Conservation (phyloP, 1,140 invertebrate genomes). For the Ceratina calcarata region DNA sequence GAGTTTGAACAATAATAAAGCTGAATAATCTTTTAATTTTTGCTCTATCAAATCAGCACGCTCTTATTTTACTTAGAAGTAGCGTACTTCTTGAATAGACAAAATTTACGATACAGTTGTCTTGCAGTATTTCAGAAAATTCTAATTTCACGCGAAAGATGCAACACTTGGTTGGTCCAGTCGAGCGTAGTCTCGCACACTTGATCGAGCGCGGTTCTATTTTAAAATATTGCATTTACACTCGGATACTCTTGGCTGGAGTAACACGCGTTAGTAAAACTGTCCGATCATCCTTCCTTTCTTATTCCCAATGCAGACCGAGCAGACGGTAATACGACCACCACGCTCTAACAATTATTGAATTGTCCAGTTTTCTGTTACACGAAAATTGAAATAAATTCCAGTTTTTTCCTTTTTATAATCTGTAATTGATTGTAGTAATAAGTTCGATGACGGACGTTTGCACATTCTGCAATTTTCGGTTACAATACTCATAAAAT, state of each 20-base stretch:
- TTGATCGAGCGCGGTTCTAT: neutral
- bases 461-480: too few species aligned
- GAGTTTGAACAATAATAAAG: too few species aligned
- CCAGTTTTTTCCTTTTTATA: too few species aligned
- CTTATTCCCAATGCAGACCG: neutral
- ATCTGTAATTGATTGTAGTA: too few species aligned
- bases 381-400: too few species aligned
- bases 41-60: too few species aligned
- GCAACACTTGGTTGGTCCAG: neutral
- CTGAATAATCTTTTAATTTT: too few species aligned
- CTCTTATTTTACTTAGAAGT: too few species aligned
- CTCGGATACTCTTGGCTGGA: neutral
- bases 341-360: neutral
- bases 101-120: too few species aligned
- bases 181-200: neutral
- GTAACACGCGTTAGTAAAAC: conserved; percentile 1
- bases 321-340: neutral
- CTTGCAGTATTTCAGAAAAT: neutral
- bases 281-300: neutral
- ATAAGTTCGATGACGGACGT: too few species aligned
- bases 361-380: neutral
- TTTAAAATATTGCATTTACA: conserved; percentile 10
- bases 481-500: neutral
- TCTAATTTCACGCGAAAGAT: neutral
- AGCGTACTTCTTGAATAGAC: too few species aligned